A percentile compares a stretch with the other conserved stretches of the same genome.
These are phyloP conservation scores for Muscidifurax raptorellus DNA, from an alignment of 1,140 invertebrate species.

Conservation along the genomic window DNA sequence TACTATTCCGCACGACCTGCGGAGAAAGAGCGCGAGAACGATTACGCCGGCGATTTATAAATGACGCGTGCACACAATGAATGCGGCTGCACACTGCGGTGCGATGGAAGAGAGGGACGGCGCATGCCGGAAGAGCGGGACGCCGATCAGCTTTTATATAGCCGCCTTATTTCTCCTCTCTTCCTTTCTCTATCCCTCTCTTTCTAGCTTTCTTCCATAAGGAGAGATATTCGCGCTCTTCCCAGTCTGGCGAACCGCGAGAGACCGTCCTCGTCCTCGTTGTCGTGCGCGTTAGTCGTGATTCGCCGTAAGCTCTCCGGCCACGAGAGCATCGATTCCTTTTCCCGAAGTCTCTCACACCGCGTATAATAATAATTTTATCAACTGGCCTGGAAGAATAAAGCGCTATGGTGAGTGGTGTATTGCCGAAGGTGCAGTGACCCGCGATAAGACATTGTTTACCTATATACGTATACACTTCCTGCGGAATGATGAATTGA, in stretches of 20 bases:
- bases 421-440: too few species aligned
- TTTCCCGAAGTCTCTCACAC: too few species aligned
- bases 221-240: not conserved
- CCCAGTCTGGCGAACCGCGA: not conserved
- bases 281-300: not conserved
- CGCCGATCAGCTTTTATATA: not conserved
- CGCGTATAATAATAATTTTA: too few species aligned
- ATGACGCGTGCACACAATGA: not conserved
- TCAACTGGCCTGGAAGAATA: too few species aligned
- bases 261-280: not conserved
- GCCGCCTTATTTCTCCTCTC: not conserved
- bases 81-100: not conserved
- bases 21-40: not conserved
- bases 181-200: slow-evolving; percentile 29
- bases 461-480: too few species aligned
- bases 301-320: not conserved
- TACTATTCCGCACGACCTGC: not conserved
- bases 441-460: too few species aligned
- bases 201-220: not conserved
- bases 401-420: too few species aligned
- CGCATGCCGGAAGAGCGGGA: slow-evolving; percentile 28
- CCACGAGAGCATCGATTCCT: too few species aligned
- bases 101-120: not conserved
- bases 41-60: slow-evolving; percentile 34
- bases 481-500: too few species aligned